phyloP scores from a whole-genome alignment of 2,113 vertebrate species.

The Urocynchramus pylzowi region DNA sequence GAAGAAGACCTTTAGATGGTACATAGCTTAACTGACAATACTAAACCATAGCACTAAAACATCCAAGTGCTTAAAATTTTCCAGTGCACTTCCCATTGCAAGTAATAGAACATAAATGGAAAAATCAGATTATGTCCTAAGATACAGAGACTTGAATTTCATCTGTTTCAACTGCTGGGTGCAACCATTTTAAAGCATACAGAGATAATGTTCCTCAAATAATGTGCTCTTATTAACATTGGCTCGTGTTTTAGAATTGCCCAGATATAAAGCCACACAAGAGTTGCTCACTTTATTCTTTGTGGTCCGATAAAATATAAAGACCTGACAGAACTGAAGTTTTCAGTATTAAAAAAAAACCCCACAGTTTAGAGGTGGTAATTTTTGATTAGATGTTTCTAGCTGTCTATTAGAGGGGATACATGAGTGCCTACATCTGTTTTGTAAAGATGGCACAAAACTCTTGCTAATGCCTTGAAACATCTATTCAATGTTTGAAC shows the following conservation, averaged over 20 bases:
- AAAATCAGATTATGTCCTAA: background rate
- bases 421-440: background rate
- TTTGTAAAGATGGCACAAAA: background rate
- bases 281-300: background rate
- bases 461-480: fast-evolving
- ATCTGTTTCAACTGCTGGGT: background rate
- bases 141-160: background rate
- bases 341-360: background rate
- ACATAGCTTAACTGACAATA: background rate
- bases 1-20: constrained; percentile 1
- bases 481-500: background rate
- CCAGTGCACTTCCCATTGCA: background rate
- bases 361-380: background rate
- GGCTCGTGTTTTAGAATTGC: background rate
- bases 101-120: background rate
- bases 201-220: background rate
- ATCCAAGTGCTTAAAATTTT: background rate
- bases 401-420: background rate
- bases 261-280: background rate
- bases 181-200: background rate
- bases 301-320: background rate
- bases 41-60: background rate
- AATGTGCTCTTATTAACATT: fast-evolving
- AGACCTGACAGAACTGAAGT: background rate
- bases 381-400: background rate